A percentile compares a stretch with the other conserved stretches of the same genome.
phyloP scores from a whole-genome alignment of 1,140 invertebrate genomes.

The Trissolcus basalis region DNA sequence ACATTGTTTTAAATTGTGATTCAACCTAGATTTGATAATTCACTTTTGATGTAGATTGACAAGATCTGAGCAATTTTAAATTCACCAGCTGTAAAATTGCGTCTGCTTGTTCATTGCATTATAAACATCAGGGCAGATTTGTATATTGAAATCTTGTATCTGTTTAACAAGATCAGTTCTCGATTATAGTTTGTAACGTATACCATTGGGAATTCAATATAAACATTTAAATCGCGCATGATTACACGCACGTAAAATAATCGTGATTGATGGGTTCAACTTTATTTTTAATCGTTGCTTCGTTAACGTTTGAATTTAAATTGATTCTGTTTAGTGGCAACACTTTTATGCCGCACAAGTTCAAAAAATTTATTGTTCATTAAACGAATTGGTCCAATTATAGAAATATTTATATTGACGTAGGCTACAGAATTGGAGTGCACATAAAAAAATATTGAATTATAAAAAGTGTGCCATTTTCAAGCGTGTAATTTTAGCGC shows the following conservation, averaged over 20 bases:
- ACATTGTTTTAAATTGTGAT: constrained; percentile 20
- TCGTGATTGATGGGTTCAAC: no score
- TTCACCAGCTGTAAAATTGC: constrained; percentile 23
- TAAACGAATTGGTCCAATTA: not conserved
- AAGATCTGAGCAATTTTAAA: constrained; percentile 14
- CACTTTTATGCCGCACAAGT: no score
- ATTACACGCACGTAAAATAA: no score
- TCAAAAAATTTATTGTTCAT: no score
- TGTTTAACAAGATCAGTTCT: no score
- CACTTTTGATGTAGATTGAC: constrained; percentile 32
- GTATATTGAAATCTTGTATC: constrained; percentile 24
- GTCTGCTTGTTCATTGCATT: constrained; percentile 26
- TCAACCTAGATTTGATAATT: constrained; percentile 43
- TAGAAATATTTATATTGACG: not conserved
- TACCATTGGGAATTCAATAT: no score
- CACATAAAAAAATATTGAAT: constrained; percentile 35
- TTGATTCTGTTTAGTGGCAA: no score
- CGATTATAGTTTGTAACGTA: no score
- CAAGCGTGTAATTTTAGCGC: constrained; percentile 31
- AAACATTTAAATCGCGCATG: no score
- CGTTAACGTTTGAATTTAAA: no score
- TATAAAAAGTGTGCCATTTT: constrained; percentile 47
- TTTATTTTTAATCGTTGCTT: no score
- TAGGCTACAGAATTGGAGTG: no score
- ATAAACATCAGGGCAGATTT: constrained; percentile 41